Evolutionary conservation across 1,140 invertebrate genomes (phyloP).

Genomic region (Forficula auricularia): DNA sequence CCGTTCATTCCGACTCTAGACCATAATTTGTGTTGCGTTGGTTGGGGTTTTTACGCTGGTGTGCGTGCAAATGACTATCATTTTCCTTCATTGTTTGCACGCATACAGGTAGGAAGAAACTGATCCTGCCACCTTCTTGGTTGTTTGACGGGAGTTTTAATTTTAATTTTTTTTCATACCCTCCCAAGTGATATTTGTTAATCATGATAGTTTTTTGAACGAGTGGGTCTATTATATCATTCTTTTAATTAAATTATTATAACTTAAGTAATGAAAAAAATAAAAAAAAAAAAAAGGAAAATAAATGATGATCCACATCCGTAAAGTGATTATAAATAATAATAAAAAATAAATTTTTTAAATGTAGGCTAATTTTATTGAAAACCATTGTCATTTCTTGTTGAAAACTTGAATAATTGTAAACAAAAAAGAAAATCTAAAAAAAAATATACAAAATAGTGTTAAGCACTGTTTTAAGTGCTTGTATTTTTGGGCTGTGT

Average conservation of each 20-base stretch:
- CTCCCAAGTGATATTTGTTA: constrained; percentile 11
- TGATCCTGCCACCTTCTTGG: not conserved
- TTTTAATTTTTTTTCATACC: constrained; percentile 1
- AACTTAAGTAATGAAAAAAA: no score
- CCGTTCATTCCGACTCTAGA: no score
- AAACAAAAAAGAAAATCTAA: constrained; percentile 13
- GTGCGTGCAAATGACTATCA: not conserved
- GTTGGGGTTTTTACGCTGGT: not conserved
- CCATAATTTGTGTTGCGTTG: no score
- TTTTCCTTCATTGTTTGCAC: not conserved
- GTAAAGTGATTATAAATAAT: constrained; percentile 7
- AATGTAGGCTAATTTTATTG: constrained; percentile 11
- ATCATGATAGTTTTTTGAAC: constrained; percentile 8
- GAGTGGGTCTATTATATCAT: constrained; percentile 10
- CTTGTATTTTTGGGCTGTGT: constrained; percentile 21
- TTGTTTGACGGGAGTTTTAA: constrained; percentile 1
- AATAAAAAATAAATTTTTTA: constrained; percentile 2
- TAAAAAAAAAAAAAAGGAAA: no score
- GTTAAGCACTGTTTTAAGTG: constrained; percentile 22
- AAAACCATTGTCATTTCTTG: constrained; percentile 14
- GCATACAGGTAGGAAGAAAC: not conserved
- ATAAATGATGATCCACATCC: not conserved
- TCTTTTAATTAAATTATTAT: no score
- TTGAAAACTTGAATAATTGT: constrained; percentile 13
- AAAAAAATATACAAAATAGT: constrained; percentile 11